Percentiles rank a stretch among this genome's conserved stretches.
phyloP scores from a whole-genome alignment of 2,113 vertebrate species.

The Pterocles gutturalis region DNA sequence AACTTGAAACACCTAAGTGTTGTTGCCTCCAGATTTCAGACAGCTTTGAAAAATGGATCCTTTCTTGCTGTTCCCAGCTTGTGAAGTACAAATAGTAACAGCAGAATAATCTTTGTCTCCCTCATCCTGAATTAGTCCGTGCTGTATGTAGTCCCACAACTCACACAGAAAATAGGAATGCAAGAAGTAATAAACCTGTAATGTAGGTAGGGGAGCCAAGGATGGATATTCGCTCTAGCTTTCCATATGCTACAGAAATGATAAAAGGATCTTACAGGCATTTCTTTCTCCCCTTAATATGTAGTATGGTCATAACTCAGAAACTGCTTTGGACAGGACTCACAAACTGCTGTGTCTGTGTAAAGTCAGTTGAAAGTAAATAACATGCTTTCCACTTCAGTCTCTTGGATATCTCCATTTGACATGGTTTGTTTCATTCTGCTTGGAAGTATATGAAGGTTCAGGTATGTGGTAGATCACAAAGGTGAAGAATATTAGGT shows the following conservation, averaged over 20 bases:
- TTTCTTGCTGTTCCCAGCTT: slow-evolving; percentile 13
- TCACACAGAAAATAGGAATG: slow-evolving; percentile 38
- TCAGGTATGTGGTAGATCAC: background rate
- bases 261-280: slow-evolving; percentile 35
- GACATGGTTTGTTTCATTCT: slow-evolving; percentile 9
- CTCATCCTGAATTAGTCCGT: background rate
- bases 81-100: slow-evolving; percentile 17
- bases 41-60: background rate
- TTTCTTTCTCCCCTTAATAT: background rate
- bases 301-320: slow-evolving; percentile 26
- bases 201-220: background rate
- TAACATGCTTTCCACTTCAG: background rate
- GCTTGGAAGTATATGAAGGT: background rate
- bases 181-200: slow-evolving; percentile 38
- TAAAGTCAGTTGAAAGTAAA: slow-evolving; percentile 56
- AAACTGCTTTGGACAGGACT: slow-evolving; percentile 52
- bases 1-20: background rate
- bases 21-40: slow-evolving; percentile 18
- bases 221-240: background rate
- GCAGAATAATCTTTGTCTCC: background rate
- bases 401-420: slow-evolving; percentile 19
- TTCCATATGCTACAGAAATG: slow-evolving; percentile 28
- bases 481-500: background rate
- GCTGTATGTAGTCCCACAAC: background rate
- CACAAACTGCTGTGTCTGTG: slow-evolving; percentile 34